These are phyloP conservation scores for roundworm (Caenorhabditis elegans) DNA, from an alignment of 1,140 invertebrate species.

Conservation along the genomic window WBcel235 BX284605.5:11509001-11509500, in stretches of 20 bases:
- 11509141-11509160: slow-evolving; percentile 3
- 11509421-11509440: too few relatives aligned
- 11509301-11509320: not conserved
- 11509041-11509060: not conserved
- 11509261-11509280: not conserved
- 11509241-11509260: not conserved
- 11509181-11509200: not conserved
- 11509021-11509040: not conserved
- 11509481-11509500: too few relatives aligned
- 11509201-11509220: not conserved
- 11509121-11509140: too few relatives aligned
- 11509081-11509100: too few relatives aligned
- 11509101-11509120: too few relatives aligned
- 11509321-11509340: not conserved
- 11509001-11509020: not conserved
- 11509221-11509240: not conserved
- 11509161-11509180: not conserved
- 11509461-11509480: too few relatives aligned
- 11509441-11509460: too few relatives aligned
- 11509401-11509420: too few relatives aligned
- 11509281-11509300: not conserved
- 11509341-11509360: slow-evolving; percentile 8
- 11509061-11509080: not conserved
- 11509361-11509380: slow-evolving; percentile 1
- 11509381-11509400: not conserved